Evolutionary conservation across 2,113 vertebrate genomes (phyloP).

Genomic region (Megatriorchis doriae): DNA sequence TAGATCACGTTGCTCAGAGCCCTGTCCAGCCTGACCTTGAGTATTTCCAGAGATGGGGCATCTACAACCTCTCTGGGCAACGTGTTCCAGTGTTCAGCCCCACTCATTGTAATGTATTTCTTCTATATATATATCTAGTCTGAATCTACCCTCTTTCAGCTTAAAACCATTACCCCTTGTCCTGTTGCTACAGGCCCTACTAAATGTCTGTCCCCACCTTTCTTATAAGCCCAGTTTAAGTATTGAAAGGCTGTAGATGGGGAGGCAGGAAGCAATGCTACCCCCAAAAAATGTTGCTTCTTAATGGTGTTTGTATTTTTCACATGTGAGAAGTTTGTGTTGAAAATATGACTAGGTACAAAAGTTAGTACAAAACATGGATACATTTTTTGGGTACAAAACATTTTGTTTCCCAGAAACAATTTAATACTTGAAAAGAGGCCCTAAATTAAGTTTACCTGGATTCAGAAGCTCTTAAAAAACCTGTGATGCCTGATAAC

Average conservation of each 20-base stretch:
- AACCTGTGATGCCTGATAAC: neutral
- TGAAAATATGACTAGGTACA: neutral
- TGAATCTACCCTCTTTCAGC: neutral
- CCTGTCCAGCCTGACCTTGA: rapidly evolving
- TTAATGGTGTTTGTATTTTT: neutral
- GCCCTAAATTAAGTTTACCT: neutral
- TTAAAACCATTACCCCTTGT: neutral
- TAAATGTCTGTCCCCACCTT: neutral
- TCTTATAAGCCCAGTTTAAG: neutral
- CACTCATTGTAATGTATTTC: neutral
- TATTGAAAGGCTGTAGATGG: neutral
- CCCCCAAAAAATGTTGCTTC: neutral
- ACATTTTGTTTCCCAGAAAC: neutral
- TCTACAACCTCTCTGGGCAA: neutral
- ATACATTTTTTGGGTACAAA: neutral
- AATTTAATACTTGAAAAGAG: neutral
- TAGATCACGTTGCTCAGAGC: neutral
- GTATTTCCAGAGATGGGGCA: neutral
- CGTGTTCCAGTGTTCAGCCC: neutral
- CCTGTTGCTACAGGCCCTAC: rapidly evolving
- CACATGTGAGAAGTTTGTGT: rapidly evolving
- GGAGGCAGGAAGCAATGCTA: neutral
- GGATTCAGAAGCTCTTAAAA: neutral
- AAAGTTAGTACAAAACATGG: neutral
- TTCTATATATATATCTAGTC: neutral